Percentiles rank a stretch among this genome's conserved stretches.
These are phyloP conservation scores for Scaptomyza reducta DNA, from an alignment of 2,888 invertebrate genomes.

Conservation along the genomic window DNA sequence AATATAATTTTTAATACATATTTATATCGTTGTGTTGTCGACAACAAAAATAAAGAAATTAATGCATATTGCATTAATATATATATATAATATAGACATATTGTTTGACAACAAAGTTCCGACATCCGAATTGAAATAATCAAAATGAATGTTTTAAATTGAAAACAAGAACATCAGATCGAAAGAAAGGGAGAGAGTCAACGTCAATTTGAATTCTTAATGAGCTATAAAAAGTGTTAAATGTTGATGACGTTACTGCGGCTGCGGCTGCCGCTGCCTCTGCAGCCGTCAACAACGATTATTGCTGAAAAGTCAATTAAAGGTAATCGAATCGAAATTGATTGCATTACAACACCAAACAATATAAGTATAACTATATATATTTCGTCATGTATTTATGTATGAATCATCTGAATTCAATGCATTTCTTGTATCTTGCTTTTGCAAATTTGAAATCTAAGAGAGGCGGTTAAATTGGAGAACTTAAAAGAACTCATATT, in stretches of 20 bases:
- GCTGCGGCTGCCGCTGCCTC: slow-evolving; percentile 8
- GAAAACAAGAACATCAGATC: slow-evolving; percentile 19
- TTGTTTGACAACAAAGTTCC: slow-evolving; percentile 73
- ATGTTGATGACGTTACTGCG: too few relatives aligned
- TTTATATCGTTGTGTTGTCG: slow-evolving; percentile 57
- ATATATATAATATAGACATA: slow-evolving; percentile 52
- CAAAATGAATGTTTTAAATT: slow-evolving; percentile 52
- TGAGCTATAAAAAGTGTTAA: slow-evolving; percentile 29
- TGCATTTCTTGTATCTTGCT: not conserved
- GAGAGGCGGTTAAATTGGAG: too few relatives aligned
- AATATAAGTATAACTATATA: too few relatives aligned
- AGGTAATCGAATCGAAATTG: slow-evolving; percentile 62
- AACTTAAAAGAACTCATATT: too few relatives aligned
- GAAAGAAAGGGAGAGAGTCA: slow-evolving; percentile 2
- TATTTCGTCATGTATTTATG: too few relatives aligned
- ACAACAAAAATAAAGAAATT: slow-evolving; percentile 12
- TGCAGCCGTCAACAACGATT: slow-evolving; percentile 41
- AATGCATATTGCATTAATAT: too few relatives aligned
- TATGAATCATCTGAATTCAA: too few relatives aligned
- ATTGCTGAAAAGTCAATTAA: slow-evolving; percentile 80
- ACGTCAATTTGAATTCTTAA: slow-evolving; percentile 69
- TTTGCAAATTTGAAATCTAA: not conserved
- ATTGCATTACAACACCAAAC: slow-evolving; percentile 59
- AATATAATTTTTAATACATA: slow-evolving; percentile 30
- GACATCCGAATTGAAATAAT: slow-evolving; percentile 61